phyloP scores from a whole-genome alignment of 2,797 vertebrate species.

The Myotis pilosus region DNA sequence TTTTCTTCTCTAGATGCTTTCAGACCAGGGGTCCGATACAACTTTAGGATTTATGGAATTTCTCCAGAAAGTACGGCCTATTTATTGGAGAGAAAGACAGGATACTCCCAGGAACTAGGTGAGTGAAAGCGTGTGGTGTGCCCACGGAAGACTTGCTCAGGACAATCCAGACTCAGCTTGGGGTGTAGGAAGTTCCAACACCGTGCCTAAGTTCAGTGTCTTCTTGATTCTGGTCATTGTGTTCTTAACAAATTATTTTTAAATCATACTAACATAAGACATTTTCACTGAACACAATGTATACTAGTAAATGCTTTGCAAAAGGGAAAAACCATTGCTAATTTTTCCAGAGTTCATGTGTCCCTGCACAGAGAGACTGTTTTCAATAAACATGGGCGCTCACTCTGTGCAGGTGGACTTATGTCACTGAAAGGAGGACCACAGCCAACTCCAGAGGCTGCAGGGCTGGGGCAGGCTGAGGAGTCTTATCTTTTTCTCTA shows the following conservation, averaged over 20 bases:
- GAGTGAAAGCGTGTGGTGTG: constrained; percentile 62
- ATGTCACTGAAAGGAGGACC: neutral
- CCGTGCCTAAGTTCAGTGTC: neutral
- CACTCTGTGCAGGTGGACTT: neutral
- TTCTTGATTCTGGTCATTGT: neutral
- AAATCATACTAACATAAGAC: neutral
- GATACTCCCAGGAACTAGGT: constrained; percentile 89
- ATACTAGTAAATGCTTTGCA: neutral
- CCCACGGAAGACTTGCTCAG: neutral
- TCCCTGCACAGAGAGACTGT: neutral
- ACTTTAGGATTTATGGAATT: constrained; percentile 86
- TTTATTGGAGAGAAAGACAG: constrained; percentile 85
- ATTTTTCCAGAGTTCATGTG: neutral
- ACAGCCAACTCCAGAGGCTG: neutral
- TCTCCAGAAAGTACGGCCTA: constrained; percentile 78
- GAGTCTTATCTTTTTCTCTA: neutral
- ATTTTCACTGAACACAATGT: neutral
- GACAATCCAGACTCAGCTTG: neutral
- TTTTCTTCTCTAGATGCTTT: constrained; percentile 84
- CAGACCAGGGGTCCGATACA: constrained; percentile 84
- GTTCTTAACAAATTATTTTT: neutral
- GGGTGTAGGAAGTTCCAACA: neutral
- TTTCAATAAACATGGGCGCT: neutral
- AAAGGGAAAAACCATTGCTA: neutral
- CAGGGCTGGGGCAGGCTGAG: neutral